Evolutionary conservation across 37 sponge, comb jelly and placozoan species (phyloP).

Genomic region (Theonella swinhoei): DNA sequence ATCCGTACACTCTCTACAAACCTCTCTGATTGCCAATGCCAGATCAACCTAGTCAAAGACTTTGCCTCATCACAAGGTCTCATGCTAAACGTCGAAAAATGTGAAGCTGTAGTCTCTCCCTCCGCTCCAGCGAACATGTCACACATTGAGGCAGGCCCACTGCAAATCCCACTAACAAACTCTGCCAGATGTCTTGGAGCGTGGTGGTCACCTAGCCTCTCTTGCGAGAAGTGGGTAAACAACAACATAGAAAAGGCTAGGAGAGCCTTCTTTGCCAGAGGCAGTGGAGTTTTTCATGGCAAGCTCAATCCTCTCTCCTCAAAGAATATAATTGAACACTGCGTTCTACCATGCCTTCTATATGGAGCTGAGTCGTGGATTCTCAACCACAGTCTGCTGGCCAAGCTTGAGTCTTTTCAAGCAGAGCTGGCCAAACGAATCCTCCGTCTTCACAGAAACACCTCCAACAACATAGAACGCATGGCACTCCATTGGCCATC

Average conservation of each 20-base stretch:
- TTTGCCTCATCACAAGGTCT: not conserved
- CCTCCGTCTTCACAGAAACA: no score
- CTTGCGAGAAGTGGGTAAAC: not conserved
- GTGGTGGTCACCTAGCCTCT: not conserved
- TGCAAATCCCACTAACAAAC: not conserved
- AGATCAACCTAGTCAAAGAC: not conserved
- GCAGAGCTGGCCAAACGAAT: no score
- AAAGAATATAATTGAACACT: not conserved
- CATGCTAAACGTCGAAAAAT: not conserved
- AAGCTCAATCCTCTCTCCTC: not conserved
- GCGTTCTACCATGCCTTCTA: not conserved
- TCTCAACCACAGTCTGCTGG: no score
- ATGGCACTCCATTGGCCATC: no score
- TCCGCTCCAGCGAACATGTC: not conserved
- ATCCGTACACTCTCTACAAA: slow-evolving; percentile 5
- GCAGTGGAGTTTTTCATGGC: not conserved
- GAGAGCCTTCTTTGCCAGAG: not conserved
- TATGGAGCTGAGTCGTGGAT: no score
- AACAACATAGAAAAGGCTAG: not conserved
- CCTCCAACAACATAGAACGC: no score
- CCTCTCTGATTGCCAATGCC: not conserved
- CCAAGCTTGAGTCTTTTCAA: no score
- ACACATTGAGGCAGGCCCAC: not conserved
- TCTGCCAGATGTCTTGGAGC: not conserved
- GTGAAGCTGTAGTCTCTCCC: not conserved